A percentile compares a stretch with the other conserved stretches of the same genome.
Conservation (phyloP, 2,888 invertebrate genomes). For the Bedellia somnulentella region DNA sequence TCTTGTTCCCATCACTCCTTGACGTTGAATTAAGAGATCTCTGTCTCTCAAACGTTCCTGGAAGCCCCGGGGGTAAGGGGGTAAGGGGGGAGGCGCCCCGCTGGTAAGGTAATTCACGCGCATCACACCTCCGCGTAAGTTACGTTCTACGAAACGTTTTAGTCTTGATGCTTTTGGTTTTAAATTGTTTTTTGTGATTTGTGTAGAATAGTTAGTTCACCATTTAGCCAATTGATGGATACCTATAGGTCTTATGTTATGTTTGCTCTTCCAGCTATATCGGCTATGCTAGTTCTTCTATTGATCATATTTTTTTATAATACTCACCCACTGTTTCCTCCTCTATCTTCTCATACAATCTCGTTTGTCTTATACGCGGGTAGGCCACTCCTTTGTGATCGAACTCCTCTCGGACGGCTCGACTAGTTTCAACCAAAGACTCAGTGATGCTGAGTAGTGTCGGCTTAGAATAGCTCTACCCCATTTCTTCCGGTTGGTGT, state of each 20-base stretch:
- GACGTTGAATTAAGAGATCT: no score
- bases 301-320: neutral
- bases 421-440: no score
- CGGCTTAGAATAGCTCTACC: no score
- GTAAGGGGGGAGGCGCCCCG: constrained; percentile 20
- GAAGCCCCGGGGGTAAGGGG: neutral
- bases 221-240: neutral
- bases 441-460: no score
- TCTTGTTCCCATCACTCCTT: no score
- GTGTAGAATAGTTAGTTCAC: constrained; percentile 1
- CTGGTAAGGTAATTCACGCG: constrained; percentile 46
- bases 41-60: no score
- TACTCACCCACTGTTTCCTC: neutral
- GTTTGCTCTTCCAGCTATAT: no score
- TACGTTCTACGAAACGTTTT: neutral
- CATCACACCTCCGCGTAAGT: constrained; percentile 37
- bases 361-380: no score
- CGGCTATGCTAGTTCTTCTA: neutral
- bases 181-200: neutral
- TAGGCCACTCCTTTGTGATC: no score
- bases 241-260: neutral
- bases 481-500: no score
- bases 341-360: no score
- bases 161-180: constrained; percentile 27
- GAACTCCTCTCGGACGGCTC: no score